phyloP scores from a whole-genome alignment of 2,888 invertebrate species.

The Rhodophaea formosa region DNA sequence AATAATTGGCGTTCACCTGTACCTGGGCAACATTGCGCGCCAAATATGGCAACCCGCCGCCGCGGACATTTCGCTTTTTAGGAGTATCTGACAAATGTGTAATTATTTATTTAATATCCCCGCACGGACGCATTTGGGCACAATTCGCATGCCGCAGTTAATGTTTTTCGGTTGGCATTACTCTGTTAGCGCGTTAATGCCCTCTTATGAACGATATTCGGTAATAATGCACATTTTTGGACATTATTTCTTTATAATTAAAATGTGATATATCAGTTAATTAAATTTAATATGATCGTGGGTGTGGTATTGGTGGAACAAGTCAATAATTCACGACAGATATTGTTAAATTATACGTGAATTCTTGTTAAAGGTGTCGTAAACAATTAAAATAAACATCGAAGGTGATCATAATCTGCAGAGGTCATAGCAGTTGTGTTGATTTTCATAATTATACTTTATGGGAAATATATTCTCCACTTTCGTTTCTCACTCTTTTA shows the following conservation, averaged over 20 bases:
- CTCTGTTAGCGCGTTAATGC: conserved; percentile 45
- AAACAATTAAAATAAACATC: conserved; percentile 1
- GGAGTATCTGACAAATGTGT: conserved; percentile 79
- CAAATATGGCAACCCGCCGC: conserved; percentile 67
- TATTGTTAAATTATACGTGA: conserved; percentile 5
- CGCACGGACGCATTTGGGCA: conserved; percentile 64
- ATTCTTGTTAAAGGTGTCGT: conserved; percentile 20
- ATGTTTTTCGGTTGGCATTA: conserved; percentile 56
- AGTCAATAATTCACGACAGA: background rate
- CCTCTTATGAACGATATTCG: conserved; percentile 40
- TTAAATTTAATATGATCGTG: conserved; percentile 21
- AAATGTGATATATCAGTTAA: conserved; percentile 10
- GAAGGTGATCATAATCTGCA: background rate
- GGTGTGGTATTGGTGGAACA: background rate
- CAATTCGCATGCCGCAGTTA: conserved; percentile 67
- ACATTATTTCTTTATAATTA: conserved; percentile 33
- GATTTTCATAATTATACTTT: background rate
- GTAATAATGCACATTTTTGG: conserved; percentile 38
- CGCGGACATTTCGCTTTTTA: conserved; percentile 71
- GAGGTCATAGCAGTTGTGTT: background rate
- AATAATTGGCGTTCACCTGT: conserved; percentile 78
- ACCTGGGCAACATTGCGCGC: conserved; percentile 50
- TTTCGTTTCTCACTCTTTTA: background rate
- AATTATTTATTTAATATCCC: conserved; percentile 80
- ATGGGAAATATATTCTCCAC: background rate